Conservation (phyloP, 2,888 invertebrate genomes). For the Ochropacha duplaris region DNA sequence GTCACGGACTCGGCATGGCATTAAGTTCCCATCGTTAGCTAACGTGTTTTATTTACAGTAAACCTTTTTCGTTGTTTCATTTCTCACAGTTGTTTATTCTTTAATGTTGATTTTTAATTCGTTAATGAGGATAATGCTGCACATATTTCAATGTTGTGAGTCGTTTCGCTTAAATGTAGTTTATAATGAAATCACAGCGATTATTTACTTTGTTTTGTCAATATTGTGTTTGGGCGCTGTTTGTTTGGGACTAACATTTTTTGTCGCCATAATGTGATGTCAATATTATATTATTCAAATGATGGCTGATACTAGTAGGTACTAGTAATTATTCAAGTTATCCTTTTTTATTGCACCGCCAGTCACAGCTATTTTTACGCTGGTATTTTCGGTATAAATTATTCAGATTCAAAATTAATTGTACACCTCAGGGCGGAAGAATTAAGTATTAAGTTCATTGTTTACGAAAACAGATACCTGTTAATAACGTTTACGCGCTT, state of each 20-base stretch:
- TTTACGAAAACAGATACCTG: conserved; percentile 38
- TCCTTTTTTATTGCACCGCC: background rate
- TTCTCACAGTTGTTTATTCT: conserved; percentile 1
- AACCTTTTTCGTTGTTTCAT: background rate
- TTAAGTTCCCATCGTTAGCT: conserved; percentile 41
- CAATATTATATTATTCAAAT: background rate
- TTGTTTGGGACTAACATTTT: background rate
- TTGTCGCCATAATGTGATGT: background rate
- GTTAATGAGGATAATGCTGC: background rate
- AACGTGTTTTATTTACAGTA: background rate
- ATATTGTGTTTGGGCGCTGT: background rate
- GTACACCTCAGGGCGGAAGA: conserved; percentile 42
- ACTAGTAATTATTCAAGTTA: background rate
- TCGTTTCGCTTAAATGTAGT: background rate
- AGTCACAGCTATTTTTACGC: background rate
- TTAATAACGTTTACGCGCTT: conserved; percentile 33
- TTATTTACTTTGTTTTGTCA: background rate
- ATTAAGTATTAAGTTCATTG: conserved; percentile 33
- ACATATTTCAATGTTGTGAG: background rate
- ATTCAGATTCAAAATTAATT: conserved; percentile 1
- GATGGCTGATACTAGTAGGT: background rate
- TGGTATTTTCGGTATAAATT: background rate
- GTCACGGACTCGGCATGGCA: conserved; percentile 43
- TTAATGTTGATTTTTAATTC: background rate
- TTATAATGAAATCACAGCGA: background rate